Base-by-base conservation (phyloP, 2,797 vertebrate species). In the Gobionotothen gibberifrons region DNA sequence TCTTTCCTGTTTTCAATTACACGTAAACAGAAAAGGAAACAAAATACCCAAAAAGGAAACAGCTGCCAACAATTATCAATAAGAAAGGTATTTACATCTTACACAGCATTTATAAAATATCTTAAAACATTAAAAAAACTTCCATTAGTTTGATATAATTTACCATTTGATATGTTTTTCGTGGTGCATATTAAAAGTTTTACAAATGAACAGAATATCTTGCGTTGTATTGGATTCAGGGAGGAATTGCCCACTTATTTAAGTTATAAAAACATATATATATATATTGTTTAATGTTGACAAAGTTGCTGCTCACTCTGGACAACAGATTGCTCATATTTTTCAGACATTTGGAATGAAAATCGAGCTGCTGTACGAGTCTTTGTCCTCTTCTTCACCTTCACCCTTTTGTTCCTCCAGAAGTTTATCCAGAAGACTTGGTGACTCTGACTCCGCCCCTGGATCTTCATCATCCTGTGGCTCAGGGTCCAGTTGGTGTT, bases 341-440 rank as follows among this genome's bases (percentile, higher is more conserved):
- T 53, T 83, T 93, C 70, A 98, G 78, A 97, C 94, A 77, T 95
- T 94, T 36, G 94, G 89, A 9, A 95, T 93, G 19, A 96, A 97
- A 5, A 98, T 88, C 0, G 95, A 92, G 56, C 92, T 89, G 85
- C 89, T 94, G 76, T 96, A 98, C 3, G 93, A 91, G 61, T 95
- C 95, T 26, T 90, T 95, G 59, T 93, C 94, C 21, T 95, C 94
- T 0, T 95, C 86, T 12, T 70, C 76, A 2, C 14, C 64, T 5
- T 71, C 72, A n/a, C 61, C 65, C 59, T 88, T 85, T 21, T 74
- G 86, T 8, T 92, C 89, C 72, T 98, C 94, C 4, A 99, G 95
- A 69, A 98, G 95, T 87, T 96, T 97, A 68, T 93, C 92, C 68
- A 92, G 81, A 7, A 92, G 81, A 60, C 78, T 93, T 2, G 87